Evolutionary conservation across 2,113 vertebrate species (phyloP).

Genomic region (Sterrhoptilus dennistouni): DNA sequence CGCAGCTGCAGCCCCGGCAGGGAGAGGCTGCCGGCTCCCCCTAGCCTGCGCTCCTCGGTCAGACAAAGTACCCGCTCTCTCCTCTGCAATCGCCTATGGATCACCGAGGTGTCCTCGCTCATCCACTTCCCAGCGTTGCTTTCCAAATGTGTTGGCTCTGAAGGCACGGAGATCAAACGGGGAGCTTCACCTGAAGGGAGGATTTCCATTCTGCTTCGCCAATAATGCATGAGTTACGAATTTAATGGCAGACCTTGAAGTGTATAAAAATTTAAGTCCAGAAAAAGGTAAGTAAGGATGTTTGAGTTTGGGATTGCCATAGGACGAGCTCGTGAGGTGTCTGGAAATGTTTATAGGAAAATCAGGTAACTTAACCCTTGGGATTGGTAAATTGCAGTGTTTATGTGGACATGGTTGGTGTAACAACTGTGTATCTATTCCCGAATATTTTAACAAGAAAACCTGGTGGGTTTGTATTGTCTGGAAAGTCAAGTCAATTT

Average conservation of each 20-base stretch:
- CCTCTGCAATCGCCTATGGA: constrained; percentile 30
- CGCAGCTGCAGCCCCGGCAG: constrained; percentile 63
- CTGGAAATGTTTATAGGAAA: neutral
- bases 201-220: constrained; percentile 48
- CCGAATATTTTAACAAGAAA: neutral
- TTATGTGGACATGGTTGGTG: neutral
- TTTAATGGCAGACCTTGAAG: constrained; percentile 95
- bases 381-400: neutral
- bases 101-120: neutral
- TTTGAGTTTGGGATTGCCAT: neutral
- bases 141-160: constrained; percentile 21
- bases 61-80: constrained; percentile 43
- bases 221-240: constrained; percentile 71
- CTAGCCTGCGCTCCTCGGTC: constrained; percentile 19
- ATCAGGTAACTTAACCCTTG: neutral
- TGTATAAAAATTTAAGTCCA: constrained; percentile 90
- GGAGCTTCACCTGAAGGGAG: constrained; percentile 54
- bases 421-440: neutral
- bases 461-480: neutral
- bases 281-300: constrained; percentile 92
- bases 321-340: neutral
- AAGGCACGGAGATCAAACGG: constrained; percentile 30
- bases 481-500: neutral
- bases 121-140: neutral
- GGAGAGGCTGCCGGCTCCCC: constrained; percentile 49